A percentile compares a stretch with the other conserved stretches of the same genome.
Conservation (phyloP, 2,113 vertebrate species). For the Pyxicephalus adspersus region DNA sequence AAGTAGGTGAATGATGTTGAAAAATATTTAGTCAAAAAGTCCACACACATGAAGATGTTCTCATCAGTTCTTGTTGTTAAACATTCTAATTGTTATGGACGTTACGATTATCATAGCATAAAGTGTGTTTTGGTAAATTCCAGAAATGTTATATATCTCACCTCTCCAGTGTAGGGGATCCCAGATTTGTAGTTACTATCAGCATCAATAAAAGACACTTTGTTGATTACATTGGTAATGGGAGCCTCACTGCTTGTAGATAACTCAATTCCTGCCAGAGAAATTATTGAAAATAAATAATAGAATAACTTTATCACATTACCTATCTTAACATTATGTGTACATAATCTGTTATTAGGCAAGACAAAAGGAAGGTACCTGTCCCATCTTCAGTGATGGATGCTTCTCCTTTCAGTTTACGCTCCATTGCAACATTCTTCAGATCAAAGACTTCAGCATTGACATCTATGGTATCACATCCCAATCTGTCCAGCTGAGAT, state of each 20-base stretch:
- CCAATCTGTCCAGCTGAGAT: conserved; percentile 55
- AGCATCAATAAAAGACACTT: conserved; percentile 58
- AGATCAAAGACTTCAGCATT: conserved; percentile 57
- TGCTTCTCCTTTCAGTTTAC: conserved; percentile 57
- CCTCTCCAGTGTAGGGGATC: conserved; percentile 62
- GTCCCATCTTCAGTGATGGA: conserved; percentile 65
- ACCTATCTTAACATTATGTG: background rate
- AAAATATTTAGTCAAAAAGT: no score
- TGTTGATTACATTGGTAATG: conserved; percentile 59
- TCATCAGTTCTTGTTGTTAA: no score
- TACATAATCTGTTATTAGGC: background rate
- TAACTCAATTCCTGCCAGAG: conserved; percentile 58
- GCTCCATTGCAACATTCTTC: background rate
- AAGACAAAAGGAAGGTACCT: conserved; percentile 47
- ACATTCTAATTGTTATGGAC: no score
- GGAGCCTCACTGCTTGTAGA: conserved; percentile 59
- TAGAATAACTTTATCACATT: background rate
- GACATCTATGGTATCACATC: conserved; percentile 60
- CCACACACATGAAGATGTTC: no score
- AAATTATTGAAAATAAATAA: background rate
- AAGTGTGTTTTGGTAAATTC: no score
- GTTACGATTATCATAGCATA: no score
- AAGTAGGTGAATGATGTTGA: no score
- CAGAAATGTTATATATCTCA: conserved; percentile 36
- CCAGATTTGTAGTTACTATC: conserved; percentile 64